These are phyloP conservation scores for Euproctis similis DNA, from an alignment of 2,888 invertebrate species.

Conservation along the genomic window DNA sequence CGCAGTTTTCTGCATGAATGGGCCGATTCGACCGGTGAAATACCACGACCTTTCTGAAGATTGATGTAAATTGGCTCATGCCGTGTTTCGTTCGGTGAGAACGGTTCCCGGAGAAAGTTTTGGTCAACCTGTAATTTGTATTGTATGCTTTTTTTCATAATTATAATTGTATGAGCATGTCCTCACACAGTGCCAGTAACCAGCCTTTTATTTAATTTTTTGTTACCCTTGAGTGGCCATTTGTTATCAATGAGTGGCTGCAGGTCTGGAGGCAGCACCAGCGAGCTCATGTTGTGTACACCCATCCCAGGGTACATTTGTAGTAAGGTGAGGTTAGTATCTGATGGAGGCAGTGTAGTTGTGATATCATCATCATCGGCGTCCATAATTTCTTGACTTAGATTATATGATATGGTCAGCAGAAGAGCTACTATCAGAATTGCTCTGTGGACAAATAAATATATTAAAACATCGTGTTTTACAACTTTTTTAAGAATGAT, in stretches of 20 bases:
- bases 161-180: no score
- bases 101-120: no score
- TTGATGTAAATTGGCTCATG: no score
- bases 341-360: not conserved
- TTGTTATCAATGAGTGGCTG: conserved; percentile 39
- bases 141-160: no score
- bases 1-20: no score
- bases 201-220: not conserved
- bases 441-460: conserved; percentile 42
- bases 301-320: conserved; percentile 8
- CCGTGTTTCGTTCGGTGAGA: no score
- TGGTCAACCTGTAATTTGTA: no score
- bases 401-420: conserved; percentile 71
- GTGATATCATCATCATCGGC: conserved; percentile 7
- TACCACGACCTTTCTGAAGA: no score
- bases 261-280: not conserved
- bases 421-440: conserved; percentile 67
- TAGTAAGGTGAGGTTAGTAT: conserved; percentile 9
- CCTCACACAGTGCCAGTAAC: no score
- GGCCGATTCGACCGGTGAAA: no score
- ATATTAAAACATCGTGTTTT: not conserved
- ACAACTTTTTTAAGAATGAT: no score
- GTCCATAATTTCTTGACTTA: conserved; percentile 33
- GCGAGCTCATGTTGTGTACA: not conserved
- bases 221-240: conserved; percentile 65